Evolutionary conservation across 2,113 vertebrate genomes (phyloP), one percentile per base, ranked within the genome.

Genomic region (Dasyornis broadbenti): DNA sequence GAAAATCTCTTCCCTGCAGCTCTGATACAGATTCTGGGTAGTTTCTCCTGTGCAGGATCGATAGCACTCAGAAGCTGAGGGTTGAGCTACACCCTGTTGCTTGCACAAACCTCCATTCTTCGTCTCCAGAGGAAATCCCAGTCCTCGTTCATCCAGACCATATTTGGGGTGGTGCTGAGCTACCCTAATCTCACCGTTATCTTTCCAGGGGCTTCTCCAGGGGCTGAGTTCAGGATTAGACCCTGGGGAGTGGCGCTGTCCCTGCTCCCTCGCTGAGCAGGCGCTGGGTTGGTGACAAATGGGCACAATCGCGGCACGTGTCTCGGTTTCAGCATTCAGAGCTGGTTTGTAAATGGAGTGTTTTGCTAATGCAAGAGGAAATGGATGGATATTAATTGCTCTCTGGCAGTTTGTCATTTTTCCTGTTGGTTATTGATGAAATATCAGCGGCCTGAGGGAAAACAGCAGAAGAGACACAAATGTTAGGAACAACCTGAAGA

Each of bases 351-450:
- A 83, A 89, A 83, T 77, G 64, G 44, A 88, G 60, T 15, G 2
- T 50, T 93, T 50, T 86, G 69, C 81, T 86, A 60, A 70, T 83
- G 72, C 65, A 77, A 56, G 50, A 82, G 86, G 80, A 82, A 92
- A 60, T 23, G 33, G 85, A 92, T 89, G 59, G 86, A 30, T 90
- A 90, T 89, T 89, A 95, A 97, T 96, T 88, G 37, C 52, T 86
- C 26, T 45, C 59, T 15, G 7, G 52, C 19, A 42, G 56, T 83
- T 89, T 82, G 82, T 86, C 64, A 89, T 89, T 89, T 88, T 73
- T 94, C 90, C 49, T 75, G 40, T 39, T 7, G 20, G 37, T 78
- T 92, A 90, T 53, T 93, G 94, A 92, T 78, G 80, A 78, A 84
- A 64, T 61, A 78, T 45, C 26, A n/a, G 49, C 0, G 16, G 86